Evolutionary conservation across 2,888 invertebrate species (phyloP).

Genomic region (Drosophila imparisetae): DNA sequence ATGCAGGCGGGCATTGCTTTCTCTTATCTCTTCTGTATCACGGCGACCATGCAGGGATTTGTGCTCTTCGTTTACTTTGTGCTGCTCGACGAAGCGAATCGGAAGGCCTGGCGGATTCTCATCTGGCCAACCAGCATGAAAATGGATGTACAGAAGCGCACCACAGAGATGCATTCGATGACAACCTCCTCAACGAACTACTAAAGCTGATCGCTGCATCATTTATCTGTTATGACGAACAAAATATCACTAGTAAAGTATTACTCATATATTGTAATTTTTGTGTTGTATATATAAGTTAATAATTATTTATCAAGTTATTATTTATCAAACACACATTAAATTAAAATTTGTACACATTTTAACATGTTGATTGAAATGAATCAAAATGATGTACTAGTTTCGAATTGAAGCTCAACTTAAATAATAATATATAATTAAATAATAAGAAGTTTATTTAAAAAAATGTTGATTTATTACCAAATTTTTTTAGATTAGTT

Average conservation of each 20-base stretch:
- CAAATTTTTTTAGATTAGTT: background rate
- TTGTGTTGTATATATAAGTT: background rate
- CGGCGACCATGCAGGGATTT: constrained; percentile 88
- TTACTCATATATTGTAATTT: constrained; percentile 30
- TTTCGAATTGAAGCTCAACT: background rate
- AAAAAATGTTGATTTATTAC: background rate
- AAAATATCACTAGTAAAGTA: constrained; percentile 32
- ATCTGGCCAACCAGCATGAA: constrained; percentile 44
- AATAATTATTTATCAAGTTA: constrained; percentile 6
- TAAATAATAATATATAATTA: no score
- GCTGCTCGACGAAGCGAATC: constrained; percentile 86
- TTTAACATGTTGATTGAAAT: background rate
- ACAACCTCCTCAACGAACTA: constrained; percentile 43
- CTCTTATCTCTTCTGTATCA: constrained; percentile 88
- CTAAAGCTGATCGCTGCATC: constrained; percentile 6
- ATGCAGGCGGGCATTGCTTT: constrained; percentile 85
- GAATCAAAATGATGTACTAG: background rate
- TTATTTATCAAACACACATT: background rate
- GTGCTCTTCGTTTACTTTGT: constrained; percentile 88
- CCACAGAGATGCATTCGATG: constrained; percentile 49
- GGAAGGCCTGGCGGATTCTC: constrained; percentile 49
- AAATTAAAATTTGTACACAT: background rate
- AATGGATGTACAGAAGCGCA: constrained; percentile 44
- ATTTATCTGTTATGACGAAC: constrained; percentile 39
- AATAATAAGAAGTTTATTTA: background rate